Evolutionary conservation across 2,113 vertebrate species (phyloP).

Genomic region (Leptobrachium ailaonicum): DNA sequence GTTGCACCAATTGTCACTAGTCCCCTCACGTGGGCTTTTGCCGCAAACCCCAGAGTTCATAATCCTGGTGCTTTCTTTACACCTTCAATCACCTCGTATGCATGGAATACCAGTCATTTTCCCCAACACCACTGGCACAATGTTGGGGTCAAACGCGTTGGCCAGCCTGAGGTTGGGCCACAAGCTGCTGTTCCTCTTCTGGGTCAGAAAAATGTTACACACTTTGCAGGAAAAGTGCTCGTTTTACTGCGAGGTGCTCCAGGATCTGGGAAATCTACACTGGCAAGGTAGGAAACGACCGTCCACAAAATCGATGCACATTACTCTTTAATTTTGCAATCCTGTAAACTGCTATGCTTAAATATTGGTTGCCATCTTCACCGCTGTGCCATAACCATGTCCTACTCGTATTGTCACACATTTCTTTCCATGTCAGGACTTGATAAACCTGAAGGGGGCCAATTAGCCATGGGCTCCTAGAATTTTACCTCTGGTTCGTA

Average conservation of each 20-base stretch:
- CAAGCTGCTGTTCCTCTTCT: constrained; percentile 61
- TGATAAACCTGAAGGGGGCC: too few species aligned
- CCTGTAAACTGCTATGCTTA: too few species aligned
- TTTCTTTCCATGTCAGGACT: too few species aligned
- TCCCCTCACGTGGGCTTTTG: constrained; percentile 66
- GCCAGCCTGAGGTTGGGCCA: constrained; percentile 56
- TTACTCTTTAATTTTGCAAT: too few species aligned
- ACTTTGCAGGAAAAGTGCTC: constrained; percentile 78
- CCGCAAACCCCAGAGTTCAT: constrained; percentile 43
- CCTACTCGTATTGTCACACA: too few species aligned
- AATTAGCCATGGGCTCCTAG: too few species aligned
- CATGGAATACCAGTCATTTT: constrained; percentile 61
- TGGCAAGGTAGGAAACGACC: constrained; percentile 79
- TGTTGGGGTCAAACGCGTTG: constrained; percentile 61
- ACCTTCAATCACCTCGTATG: constrained; percentile 61
- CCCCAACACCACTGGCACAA: constrained; percentile 70
- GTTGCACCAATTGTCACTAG: constrained; percentile 75
- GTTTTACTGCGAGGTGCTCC: constrained; percentile 92
- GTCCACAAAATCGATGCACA: too few species aligned
- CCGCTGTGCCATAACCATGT: too few species aligned
- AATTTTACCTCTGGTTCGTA: too few species aligned
- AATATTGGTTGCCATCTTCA: too few species aligned
- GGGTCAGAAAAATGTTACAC: constrained; percentile 63
- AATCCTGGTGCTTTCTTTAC: constrained; percentile 59
- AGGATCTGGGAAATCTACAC: constrained; percentile 91